phyloP scores from a whole-genome alignment of 2,888 invertebrate species.

The Rhopalosiphum nymphaeae region DNA sequence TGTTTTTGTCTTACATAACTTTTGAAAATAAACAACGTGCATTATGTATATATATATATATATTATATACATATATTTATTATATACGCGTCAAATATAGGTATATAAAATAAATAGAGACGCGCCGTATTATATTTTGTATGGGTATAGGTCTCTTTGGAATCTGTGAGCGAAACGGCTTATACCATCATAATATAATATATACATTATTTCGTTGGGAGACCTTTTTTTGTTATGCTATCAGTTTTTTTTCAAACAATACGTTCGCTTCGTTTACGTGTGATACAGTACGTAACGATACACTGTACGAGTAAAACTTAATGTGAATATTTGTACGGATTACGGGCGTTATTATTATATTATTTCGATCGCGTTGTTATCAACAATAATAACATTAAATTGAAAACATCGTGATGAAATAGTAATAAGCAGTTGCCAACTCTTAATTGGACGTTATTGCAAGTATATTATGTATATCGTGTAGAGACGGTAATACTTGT shows the following conservation, averaged over 20 bases:
- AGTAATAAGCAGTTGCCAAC: no score
- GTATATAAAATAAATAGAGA: neutral
- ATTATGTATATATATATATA: neutral
- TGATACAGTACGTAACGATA: neutral
- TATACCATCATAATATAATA: neutral
- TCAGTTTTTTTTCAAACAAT: neutral
- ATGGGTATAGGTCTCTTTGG: neutral
- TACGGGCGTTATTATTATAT: neutral
- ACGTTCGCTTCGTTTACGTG: neutral
- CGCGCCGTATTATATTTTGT: neutral
- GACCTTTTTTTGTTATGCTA: neutral
- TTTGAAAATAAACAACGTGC: conserved; percentile 39
- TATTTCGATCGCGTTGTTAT: neutral
- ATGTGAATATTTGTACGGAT: neutral
- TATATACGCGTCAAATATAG: neutral
- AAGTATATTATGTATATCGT: neutral
- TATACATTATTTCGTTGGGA: neutral
- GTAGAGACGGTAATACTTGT: neutral
- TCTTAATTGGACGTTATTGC: neutral
- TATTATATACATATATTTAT: neutral
- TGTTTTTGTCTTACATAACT: conserved; percentile 46
- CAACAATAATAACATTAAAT: neutral
- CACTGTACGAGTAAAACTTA: neutral
- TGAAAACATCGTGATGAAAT: neutral
- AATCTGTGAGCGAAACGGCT: neutral